phyloP scores from a whole-genome alignment of 2,888 invertebrate genomes.

The Hylaea fasciaria region DNA sequence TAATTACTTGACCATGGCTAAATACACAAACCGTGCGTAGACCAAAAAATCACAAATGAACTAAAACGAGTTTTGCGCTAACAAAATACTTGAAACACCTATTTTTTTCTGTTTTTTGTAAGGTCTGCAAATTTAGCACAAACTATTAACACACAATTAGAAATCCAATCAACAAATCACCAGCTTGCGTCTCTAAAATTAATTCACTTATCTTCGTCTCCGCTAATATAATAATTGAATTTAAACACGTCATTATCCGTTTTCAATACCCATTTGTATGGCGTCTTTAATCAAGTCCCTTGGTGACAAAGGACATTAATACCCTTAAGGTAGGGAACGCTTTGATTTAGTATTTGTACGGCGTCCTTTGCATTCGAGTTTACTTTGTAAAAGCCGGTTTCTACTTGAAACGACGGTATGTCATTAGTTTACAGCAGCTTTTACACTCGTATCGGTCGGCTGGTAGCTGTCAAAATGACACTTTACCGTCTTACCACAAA shows the following conservation, averaged over 20 bases:
- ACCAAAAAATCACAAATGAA: too few relatives aligned
- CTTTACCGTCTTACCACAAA: too few relatives aligned
- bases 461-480: too few relatives aligned
- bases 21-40: too few relatives aligned
- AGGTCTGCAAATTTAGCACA: background rate
- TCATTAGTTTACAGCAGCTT: too few relatives aligned
- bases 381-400: background rate
- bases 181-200: constrained; percentile 3
- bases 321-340: constrained; percentile 7
- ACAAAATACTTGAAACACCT: too few relatives aligned
- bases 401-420: too few relatives aligned
- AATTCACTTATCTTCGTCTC: constrained; percentile 8
- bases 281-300: constrained; percentile 14
- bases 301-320: constrained; percentile 12
- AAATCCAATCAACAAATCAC: background rate
- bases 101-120: too few relatives aligned
- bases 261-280: constrained; percentile 8
- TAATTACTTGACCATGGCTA: too few relatives aligned
- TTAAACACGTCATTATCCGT: constrained; percentile 7
- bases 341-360: background rate
- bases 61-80: too few relatives aligned
- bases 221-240: constrained; percentile 7
- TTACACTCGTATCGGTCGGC: too few relatives aligned
- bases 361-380: constrained; percentile 3
- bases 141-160: background rate